phyloP scores from a whole-genome alignment of 2,888 invertebrate genomes.

The Perithous albicinctus region DNA sequence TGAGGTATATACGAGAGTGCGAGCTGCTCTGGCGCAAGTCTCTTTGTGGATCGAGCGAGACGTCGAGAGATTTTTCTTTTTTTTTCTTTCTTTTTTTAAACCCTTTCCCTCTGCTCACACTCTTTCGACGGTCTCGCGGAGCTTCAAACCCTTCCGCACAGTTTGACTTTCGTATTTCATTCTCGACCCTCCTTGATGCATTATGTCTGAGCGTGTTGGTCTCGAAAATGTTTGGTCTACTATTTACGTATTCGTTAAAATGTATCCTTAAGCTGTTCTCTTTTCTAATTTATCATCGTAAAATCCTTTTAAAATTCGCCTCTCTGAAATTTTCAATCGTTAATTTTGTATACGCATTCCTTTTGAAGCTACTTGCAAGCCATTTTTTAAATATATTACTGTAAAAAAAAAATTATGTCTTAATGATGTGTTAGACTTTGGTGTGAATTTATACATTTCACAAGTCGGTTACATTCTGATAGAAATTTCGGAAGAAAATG shows the following conservation, averaged over 20 bases:
- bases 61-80: slow-evolving; percentile 5
- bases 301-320: neutral
- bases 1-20: slow-evolving; percentile 68
- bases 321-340: neutral
- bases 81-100: slow-evolving; percentile 61
- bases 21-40: slow-evolving; percentile 72
- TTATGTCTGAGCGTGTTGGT: slow-evolving; percentile 33
- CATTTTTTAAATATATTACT: neutral
- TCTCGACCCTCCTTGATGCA: slow-evolving; percentile 2
- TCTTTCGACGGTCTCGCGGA: neutral
- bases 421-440: no score
- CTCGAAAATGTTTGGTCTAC: neutral
- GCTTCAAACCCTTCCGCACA: slow-evolving; percentile 5
- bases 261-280: neutral
- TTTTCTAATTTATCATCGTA: slow-evolving; percentile 14
- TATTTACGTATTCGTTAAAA: slow-evolving; percentile 2
- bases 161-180: slow-evolving; percentile 26
- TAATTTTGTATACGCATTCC: neutral
- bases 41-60: slow-evolving; percentile 71
- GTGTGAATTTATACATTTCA: no score
- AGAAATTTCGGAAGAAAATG: no score
- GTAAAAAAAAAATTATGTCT: no score
- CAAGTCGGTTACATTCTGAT: no score
- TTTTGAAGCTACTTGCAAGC: neutral
- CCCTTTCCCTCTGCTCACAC: slow-evolving; percentile 1